Base-by-base conservation (phyloP, 2,888 invertebrate species). In the Calliphora vomitoria region DNA sequence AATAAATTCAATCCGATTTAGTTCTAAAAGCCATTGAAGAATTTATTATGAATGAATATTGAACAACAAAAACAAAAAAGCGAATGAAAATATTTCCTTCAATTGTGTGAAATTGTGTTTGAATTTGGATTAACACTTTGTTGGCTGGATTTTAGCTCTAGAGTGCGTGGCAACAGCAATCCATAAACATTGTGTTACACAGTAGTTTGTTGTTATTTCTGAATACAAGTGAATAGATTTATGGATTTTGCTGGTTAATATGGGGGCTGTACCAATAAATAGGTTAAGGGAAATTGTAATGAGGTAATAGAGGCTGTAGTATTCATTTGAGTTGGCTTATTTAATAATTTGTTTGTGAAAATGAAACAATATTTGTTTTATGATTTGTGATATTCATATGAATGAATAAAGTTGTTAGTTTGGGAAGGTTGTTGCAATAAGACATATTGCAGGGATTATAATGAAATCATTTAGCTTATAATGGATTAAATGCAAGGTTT, bases 81-180 rank as follows among this genome's bases (percentile, higher is more conserved):
- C 55, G 60, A 31, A 31, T 62, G 60, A 62, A 78, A 71, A 41
- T 64, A 64, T 72, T 53, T 72, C 15, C 10, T 18, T 69, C 64
- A 38, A 78, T 71, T 76, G 41, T 60, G 4, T 44, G 53, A 41
- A 69, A 76, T 71, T 76, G 31, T 74, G 55, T 83, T 84, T 84
- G 78, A 72, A 84, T 84, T 72, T 69, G 64, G 83, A 78, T 84
- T 84, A 84, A 79, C 83, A 84, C 83, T 84, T 80, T 85, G 84
- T 80, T 50, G 74, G 31, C 79, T 58, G 85, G 68, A 80, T 80
- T 85, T 68, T 25, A 2, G 58, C 35, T 68, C 8, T 41, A 35
- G 20, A 53, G 15, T 44, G 35, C 69, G 18, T 83, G 69, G 53
- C 20, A 85, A 85, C 69, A 76, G 76, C 74, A 75, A 85, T 75